These are phyloP conservation scores for Tortrix viridana DNA, from an alignment of 2,888 invertebrate genomes.

Conservation along the genomic window DNA sequence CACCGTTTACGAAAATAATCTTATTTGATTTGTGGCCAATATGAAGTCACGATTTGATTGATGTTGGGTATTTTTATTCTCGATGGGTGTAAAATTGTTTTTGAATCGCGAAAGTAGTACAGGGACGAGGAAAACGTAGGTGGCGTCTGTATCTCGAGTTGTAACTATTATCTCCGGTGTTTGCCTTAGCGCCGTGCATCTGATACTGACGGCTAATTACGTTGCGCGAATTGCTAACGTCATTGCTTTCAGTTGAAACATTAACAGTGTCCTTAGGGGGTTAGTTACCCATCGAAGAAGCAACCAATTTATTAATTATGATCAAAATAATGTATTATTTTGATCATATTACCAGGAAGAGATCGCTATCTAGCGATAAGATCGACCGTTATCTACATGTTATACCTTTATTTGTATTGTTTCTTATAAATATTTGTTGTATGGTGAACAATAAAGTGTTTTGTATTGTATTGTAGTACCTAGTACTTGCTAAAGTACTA, in stretches of 20 bases:
- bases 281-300: too few species aligned
- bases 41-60: slow-evolving; percentile 61
- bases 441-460: too few species aligned
- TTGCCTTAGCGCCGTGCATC: slow-evolving; percentile 53
- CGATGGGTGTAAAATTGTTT: slow-evolving; percentile 35
- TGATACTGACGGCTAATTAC: slow-evolving; percentile 29
- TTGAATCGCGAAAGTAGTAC: slow-evolving; percentile 37
- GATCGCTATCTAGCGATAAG: too few species aligned
- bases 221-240: slow-evolving; percentile 11
- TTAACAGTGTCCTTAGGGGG: not conserved
- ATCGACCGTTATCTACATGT: too few species aligned
- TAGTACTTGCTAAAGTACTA: too few species aligned
- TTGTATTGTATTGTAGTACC: too few species aligned
- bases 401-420: too few species aligned
- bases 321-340: too few species aligned
- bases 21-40: slow-evolving; percentile 61
- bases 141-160: slow-evolving; percentile 48
- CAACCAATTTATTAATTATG: too few species aligned
- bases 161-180: slow-evolving; percentile 61
- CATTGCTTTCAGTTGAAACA: slow-evolving; percentile 12
- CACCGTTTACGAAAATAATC: slow-evolving; percentile 56
- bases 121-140: slow-evolving; percentile 34
- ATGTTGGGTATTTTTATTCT: slow-evolving; percentile 47
- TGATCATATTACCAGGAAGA: too few species aligned
- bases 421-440: too few species aligned